Percentiles rank a stretch among this genome's conserved stretches.
Evolutionary conservation across 2,888 invertebrate species (phyloP).

Genomic region (Leucania comma): DNA sequence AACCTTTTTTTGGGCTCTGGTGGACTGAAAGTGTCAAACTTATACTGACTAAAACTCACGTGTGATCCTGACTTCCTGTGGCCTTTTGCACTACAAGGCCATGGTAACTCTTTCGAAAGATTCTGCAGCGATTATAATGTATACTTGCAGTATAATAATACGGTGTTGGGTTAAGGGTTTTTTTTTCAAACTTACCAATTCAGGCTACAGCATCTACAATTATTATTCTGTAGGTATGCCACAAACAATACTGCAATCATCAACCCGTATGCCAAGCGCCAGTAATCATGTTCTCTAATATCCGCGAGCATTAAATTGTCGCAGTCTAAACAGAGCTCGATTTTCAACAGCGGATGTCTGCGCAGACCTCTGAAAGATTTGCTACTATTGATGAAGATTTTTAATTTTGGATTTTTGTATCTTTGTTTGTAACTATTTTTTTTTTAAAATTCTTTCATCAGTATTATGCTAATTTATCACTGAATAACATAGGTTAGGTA

Average conservation of each 20-base stretch:
- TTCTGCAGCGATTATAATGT: too few relatives aligned
- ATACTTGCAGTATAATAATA: not conserved
- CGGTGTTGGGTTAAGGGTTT: not conserved
- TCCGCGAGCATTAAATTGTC: not conserved
- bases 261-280: not conserved
- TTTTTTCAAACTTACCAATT: not conserved
- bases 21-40: too few relatives aligned
- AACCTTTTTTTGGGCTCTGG: too few relatives aligned
- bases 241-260: not conserved
- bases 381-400: not conserved
- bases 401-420: too few relatives aligned
- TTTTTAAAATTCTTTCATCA: too few relatives aligned
- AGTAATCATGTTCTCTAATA: not conserved
- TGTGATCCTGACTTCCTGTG: too few relatives aligned
- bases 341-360: slow-evolving; percentile 1
- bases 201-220: not conserved
- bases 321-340: not conserved
- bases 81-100: too few relatives aligned
- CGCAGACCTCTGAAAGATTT: not conserved
- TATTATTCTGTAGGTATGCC: not conserved
- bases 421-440: too few relatives aligned
- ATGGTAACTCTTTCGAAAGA: too few relatives aligned
- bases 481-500: too few relatives aligned
- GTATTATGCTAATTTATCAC: too few relatives aligned
- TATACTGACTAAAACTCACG: too few relatives aligned